Conservation (phyloP, 2,888 invertebrate genomes). For the Chydorus sphaericus region DNA sequence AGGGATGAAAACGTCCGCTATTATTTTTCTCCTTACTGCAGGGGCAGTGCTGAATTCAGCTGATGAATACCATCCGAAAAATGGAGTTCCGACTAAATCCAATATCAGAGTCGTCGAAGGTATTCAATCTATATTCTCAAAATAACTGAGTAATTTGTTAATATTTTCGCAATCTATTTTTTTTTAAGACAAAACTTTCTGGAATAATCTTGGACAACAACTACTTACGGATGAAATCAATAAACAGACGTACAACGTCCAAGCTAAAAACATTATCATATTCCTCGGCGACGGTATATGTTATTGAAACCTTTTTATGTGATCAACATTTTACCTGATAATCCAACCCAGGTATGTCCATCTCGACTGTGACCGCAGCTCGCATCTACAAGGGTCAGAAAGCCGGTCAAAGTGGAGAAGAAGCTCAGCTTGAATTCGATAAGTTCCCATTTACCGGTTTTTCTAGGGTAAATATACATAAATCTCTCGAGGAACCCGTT, state of each 20-base stretch:
- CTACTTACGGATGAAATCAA: conserved; percentile 3
- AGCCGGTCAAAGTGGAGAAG: conserved; percentile 44
- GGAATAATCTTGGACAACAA: conserved; percentile 14
- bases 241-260: conserved; percentile 19
- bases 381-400: conserved; percentile 54
- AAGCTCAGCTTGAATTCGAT: conserved; percentile 53
- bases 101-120: no score
- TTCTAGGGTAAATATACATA: conserved; percentile 43
- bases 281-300: conserved; percentile 64
- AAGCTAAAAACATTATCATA: conserved; percentile 51
- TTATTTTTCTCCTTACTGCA: no score
- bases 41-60: no score
- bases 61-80: no score
- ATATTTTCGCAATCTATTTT: no score
- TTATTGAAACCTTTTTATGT: no score
- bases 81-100: no score
- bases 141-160: no score
- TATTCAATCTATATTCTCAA: no score
- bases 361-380: conserved; percentile 62
- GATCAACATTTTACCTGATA: no score
- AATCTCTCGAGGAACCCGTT: not conserved
- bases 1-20: no score
- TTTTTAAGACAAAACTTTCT: conserved; percentile 12
- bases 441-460: conserved; percentile 57
- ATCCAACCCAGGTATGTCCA: conserved; percentile 59